phyloP scores from a whole-genome alignment of 2,797 vertebrate species.

The Melanotaenia parkinsoni region DNA sequence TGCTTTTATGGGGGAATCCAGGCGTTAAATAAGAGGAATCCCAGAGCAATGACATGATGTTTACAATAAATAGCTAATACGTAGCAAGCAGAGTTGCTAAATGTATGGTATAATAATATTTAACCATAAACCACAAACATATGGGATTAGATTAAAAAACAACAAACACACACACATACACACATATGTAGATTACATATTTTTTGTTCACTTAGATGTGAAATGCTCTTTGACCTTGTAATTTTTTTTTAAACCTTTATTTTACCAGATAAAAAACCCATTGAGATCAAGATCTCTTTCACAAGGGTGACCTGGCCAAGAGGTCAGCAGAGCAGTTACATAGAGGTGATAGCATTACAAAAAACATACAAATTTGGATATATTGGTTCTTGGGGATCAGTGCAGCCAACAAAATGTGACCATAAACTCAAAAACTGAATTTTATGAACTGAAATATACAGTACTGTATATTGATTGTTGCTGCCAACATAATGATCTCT shows the following conservation, averaged over 20 bases:
- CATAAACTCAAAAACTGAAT: background rate
- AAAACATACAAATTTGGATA: too few relatives aligned
- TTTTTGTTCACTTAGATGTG: background rate
- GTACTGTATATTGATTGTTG: background rate
- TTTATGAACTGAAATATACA: background rate
- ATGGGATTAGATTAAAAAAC: background rate
- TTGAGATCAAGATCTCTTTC: too few relatives aligned
- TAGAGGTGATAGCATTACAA: too few relatives aligned
- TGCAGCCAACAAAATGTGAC: background rate
- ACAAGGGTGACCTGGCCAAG: too few relatives aligned
- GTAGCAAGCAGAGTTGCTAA: background rate
- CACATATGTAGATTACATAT: background rate
- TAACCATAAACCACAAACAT: conserved; percentile 7
- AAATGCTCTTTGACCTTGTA: background rate
- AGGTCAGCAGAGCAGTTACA: too few relatives aligned
- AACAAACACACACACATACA: background rate
- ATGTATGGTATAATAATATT: background rate
- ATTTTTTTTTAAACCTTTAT: background rate
- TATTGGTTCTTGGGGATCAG: background rate
- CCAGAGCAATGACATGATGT: background rate
- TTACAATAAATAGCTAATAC: background rate
- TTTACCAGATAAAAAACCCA: too few relatives aligned
- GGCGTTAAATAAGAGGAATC: conserved; percentile 8
- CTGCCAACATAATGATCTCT: background rate
- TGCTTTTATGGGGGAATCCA: conserved; percentile 9